Evolutionary conservation across 2,797 vertebrate species (phyloP), one percentile per base, ranked within the genome.

Genomic region (Lagorchestes hirsutus): DNA sequence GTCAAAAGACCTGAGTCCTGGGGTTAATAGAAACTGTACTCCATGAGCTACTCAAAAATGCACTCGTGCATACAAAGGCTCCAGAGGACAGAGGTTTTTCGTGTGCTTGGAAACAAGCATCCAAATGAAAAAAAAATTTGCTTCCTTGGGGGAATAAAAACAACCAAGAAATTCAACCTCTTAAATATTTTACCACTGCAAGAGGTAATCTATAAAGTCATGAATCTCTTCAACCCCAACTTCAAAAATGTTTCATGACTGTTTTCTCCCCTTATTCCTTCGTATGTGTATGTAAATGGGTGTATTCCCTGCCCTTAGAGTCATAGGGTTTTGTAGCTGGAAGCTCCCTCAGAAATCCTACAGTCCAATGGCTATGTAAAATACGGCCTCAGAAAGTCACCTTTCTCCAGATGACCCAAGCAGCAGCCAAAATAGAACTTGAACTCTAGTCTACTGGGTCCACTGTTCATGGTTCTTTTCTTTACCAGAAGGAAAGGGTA

Each of bases 1-100:
- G 0, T 67, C 95, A 57, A 24, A 67, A 56, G 29, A 18, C 62
- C 56, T 40, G 2, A 58, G 3, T 57, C 0, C 54, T 93, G 28
- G 40, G 50, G 34, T 93, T 91, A 27, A 93, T 92, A 96, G 93
- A 97, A 52, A 54, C 1, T 10, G 28, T 50, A 11, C 46, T n/a
- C 74, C 0, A 0, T 55, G 91, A 62, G 10, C 6, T 1, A 0
- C 0, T 3, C 56, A 92, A 96, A 94, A 54, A 0, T 0, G 28
- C 29, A 18, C 92, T n/a, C 55, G 34, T 55, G 0, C 27, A n/a
- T 67, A 16, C 22, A 0, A 0, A 34, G 56, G 58, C 91, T 96
- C 97, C 55, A 13, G 74, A 18, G 31, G 92, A 92, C 56, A 52
- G 12, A 93, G 50, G 57, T 28, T 54, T 28, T 18, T 54, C n/a